Conservation (phyloP, 2,113 vertebrate genomes). For the Vidua chalybeata region DNA sequence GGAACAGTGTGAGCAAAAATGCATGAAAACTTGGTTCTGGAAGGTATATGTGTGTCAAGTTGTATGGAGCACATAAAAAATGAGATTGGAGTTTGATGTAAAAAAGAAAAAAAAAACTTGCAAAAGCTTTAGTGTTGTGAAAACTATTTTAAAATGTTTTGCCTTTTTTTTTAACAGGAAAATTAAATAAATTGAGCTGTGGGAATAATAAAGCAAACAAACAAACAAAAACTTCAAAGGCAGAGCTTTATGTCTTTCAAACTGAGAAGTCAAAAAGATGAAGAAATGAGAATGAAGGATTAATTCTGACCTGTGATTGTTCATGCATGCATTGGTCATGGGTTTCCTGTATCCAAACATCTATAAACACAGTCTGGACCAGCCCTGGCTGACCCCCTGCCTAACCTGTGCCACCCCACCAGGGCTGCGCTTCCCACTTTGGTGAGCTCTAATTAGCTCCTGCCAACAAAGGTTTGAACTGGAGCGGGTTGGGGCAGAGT, state of each 20-base stretch:
- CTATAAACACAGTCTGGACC: neutral
- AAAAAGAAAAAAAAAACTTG: neutral
- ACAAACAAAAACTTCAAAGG: neutral
- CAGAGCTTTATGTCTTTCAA: neutral
- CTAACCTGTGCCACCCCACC: neutral
- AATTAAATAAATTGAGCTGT: conserved; percentile 3
- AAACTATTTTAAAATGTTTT: neutral
- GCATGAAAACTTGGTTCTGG: neutral
- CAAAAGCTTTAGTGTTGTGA: neutral
- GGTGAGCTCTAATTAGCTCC: neutral
- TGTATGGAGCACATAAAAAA: neutral
- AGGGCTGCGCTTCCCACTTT: neutral
- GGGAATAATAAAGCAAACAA: neutral
- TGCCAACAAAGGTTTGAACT: neutral
- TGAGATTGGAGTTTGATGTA: neutral
- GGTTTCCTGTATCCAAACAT: neutral
- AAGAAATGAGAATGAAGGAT: neutral
- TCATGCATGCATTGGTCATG: neutral
- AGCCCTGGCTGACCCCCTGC: neutral
- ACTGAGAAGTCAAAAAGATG: neutral
- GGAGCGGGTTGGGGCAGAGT: neutral
- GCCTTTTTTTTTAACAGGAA: neutral
- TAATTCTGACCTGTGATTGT: neutral
- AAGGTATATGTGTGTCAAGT: neutral
- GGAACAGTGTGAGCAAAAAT: neutral